These are phyloP conservation scores for Diorhabda carinulata DNA, from an alignment of 1,140 invertebrate genomes.

Conservation along the genomic window DNA sequence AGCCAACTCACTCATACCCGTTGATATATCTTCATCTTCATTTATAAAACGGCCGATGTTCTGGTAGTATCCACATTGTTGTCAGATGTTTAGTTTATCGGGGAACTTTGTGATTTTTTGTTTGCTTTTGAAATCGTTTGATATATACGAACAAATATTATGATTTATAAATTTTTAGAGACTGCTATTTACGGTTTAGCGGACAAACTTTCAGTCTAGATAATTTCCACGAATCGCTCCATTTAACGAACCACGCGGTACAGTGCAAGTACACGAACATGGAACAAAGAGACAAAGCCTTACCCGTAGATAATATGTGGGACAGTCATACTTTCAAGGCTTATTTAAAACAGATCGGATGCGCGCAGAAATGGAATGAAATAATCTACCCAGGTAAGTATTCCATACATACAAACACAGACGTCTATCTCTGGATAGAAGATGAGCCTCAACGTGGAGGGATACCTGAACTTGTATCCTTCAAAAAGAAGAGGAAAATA, in stretches of 20 bases:
- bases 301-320: slow-evolving; percentile 86
- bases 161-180: slow-evolving; percentile 53
- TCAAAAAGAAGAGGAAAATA: no score
- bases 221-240: slow-evolving; percentile 90
- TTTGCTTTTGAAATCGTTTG: not conserved
- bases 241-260: slow-evolving; percentile 90
- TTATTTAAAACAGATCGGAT: slow-evolving; percentile 68
- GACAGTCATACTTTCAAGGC: slow-evolving; percentile 74
- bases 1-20: no score
- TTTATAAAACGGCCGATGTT: no score
- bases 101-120: not conserved
- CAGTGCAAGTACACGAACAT: slow-evolving; percentile 87
- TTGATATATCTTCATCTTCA: no score
- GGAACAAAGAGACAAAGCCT: slow-evolving; percentile 64
- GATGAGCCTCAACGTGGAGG: no score
- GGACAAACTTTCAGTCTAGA: slow-evolving; percentile 83
- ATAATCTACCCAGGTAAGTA: slow-evolving; percentile 65
- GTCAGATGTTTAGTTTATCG: no score
- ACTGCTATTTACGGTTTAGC: slow-evolving; percentile 89
- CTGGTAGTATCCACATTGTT: no score
- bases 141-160: not conserved
- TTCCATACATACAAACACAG: slow-evolving; percentile 34
- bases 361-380: slow-evolving; percentile 71
- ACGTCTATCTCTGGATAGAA: no score
- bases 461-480: no score